Base-by-base conservation (phyloP, 2,113 vertebrate genomes). In the Poeciliopsis occidentalis region DNA sequence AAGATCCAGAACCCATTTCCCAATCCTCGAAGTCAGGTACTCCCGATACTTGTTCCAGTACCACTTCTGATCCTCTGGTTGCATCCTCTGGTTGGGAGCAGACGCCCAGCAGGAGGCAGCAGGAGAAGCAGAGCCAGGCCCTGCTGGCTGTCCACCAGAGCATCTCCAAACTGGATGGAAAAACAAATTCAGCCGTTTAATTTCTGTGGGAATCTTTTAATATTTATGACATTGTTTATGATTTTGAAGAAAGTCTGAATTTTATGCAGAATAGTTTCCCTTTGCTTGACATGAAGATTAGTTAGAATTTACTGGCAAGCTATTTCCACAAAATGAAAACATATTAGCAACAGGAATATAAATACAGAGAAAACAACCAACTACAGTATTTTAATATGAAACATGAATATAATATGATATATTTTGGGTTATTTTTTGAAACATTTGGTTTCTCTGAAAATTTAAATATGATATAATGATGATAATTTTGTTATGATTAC, bases 1-100 rank as follows among this genome's bases (percentile, higher is more conserved):
- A 74, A 6, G 87, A 88, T 68, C 95, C 95, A 27, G 95, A 95
- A 8, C 94, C 92, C 93, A 89, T 92, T 47, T 94, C 91, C 91
- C 69, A 83, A 37, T 91, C 88, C 27, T 83, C 89, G 1, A 77
- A n/a, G 27, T 87, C 88, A 5, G 77, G 27, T 32, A 85, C 75
- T 10, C 76, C 87, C 11, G 89, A 87, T 19, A 54, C 32, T 26
- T 76, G 51, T 12, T 82, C 64, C 41, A 67, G 61, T 7, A 51
- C 39, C 31, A 61, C 32, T 4, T 75, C 41, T 67, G 75, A 69
- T 65, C 47, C 67, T 64, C 68, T 31, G 30, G 3, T 31, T 31
- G 30, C 74, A 34, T 85, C 77, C 17, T 73, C 66, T 22, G 67
- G 79, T 22, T 81, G 79, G 69, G 70, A 70, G 62, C 71, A 85